Percentiles rank a stretch among this genome's conserved stretches.
Conservation (phyloP, 92 coral and sea anemone genomes). For the Porites evermanni region DNA sequence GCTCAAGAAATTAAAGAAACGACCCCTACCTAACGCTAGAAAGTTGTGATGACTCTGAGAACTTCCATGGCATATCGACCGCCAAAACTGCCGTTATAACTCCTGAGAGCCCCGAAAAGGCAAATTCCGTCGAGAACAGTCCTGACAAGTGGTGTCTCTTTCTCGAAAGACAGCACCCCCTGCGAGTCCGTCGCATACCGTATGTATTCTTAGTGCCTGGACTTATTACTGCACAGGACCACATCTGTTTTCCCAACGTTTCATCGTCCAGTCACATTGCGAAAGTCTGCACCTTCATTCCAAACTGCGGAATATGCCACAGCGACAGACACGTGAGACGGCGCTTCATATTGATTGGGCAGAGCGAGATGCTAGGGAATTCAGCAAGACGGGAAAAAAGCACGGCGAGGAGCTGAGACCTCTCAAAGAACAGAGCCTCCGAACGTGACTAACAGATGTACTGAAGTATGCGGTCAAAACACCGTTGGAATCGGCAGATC, state of each 20-base stretch:
- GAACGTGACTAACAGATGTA: conserved; percentile 29
- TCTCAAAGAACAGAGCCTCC: conserved; percentile 62
- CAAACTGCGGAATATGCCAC: conserved; percentile 50
- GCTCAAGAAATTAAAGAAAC: conserved; percentile 46
- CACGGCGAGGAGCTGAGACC: not conserved
- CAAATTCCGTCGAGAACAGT: no score
- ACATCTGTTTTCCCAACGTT: conserved; percentile 19
- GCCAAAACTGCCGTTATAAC: no score
- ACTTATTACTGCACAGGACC: conserved; percentile 20
- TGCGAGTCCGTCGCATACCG: no score
- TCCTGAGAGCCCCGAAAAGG: not conserved
- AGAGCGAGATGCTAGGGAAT: not conserved
- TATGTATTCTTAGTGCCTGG: no score
- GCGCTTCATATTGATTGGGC: conserved; percentile 32
- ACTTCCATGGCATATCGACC: no score
- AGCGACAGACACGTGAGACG: conserved; percentile 48
- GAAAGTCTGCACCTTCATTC: conserved; percentile 22
- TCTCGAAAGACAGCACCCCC: no score
- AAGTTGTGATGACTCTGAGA: not conserved
- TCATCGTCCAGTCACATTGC: conserved; percentile 29
- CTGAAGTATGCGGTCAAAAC: conserved; percentile 41
- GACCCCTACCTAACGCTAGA: conserved; percentile 61
- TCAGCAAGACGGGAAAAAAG: not conserved
- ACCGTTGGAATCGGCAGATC: conserved; percentile 19
- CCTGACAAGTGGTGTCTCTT: conserved; percentile 34